Base-by-base conservation (phyloP, 2,888 invertebrate genomes). In the Amorpha juglandis region DNA sequence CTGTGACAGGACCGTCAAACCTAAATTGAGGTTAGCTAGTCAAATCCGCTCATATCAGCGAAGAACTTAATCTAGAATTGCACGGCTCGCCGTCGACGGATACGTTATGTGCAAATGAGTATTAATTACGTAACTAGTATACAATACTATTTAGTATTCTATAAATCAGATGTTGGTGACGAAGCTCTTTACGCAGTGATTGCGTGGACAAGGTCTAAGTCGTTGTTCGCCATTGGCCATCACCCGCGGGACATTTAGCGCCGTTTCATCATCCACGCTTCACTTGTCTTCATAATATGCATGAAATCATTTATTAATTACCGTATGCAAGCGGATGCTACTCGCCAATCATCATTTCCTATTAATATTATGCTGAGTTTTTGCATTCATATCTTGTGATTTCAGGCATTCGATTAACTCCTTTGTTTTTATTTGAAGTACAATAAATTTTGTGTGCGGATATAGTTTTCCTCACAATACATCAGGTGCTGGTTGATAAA, bases 231-330 rank as follows among this genome's bases (percentile, higher is more conserved):
- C 65, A 74, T 70, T 68, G 11, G 42, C 11, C 42, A n/a, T n/a
- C n/a, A n/a, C n/a, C n/a, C n/a, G n/a, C n/a, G n/a, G n/a, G n/a
- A n/a, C n/a, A n/a, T n/a, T n/a, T n/a, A n/a, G n/a, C n/a, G n/a
- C n/a, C n/a, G n/a, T n/a, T n/a, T n/a, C n/a, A n/a, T n/a, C n/a
- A n/a, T n/a, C n/a, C n/a, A 82, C 82, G 88, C 89, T 82, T 88
- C 84, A 87, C 84, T 84, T 84, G 81, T 84, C 86, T 85, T 83
- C 79, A 67, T 69, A 47, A 67, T 71, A 68, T 75, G 76, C 79
- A 74, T 75, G 79, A 76, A 75, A 80, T 82, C 79, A 78, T 74
- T 74, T 78, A 80, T 79, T 85, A 83, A 85, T 87, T 83, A 58
- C 12, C 42, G n/a, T 6, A 78, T 66, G 45, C 62, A 68, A 63